phyloP scores from a whole-genome alignment of 2,888 invertebrate species.

The Amiota mariae region DNA sequence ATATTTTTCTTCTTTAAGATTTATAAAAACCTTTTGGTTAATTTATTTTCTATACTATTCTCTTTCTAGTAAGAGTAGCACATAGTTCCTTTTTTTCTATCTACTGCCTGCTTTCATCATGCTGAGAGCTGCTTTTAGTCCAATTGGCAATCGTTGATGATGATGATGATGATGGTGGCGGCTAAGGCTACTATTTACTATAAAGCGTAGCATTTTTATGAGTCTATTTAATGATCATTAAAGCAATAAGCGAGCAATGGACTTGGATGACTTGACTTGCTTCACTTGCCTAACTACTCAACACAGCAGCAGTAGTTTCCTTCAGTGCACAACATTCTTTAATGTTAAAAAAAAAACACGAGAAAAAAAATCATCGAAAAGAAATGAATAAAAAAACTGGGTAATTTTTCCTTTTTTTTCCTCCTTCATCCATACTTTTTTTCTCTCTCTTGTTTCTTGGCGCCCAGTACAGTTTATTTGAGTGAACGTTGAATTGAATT shows the following conservation, averaged over 20 bases:
- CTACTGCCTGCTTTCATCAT: slow-evolving; percentile 51
- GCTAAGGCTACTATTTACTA: neutral
- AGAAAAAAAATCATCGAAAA: too few relatives aligned
- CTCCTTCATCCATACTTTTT: neutral
- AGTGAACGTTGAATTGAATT: neutral
- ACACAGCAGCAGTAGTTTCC: neutral
- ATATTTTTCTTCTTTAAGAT: slow-evolving; percentile 6
- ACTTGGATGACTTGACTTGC: neutral
- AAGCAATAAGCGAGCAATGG: slow-evolving; percentile 37
- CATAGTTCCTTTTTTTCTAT: neutral
- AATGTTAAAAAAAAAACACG: neutral
- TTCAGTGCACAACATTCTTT: neutral
- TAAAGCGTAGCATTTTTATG: slow-evolving; percentile 20
- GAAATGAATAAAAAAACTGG: slow-evolving; percentile 4
- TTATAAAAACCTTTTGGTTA: slow-evolving; percentile 41
- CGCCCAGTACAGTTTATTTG: slow-evolving; percentile 7
- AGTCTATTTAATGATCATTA: slow-evolving; percentile 66
- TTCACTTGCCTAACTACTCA: neutral
- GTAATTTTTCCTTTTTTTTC: slow-evolving; percentile 1
- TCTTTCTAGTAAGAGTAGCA: too few relatives aligned
- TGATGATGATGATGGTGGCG: neutral
- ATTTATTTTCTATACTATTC: neutral
- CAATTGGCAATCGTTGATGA: slow-evolving; percentile 47
- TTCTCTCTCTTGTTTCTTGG: neutral
- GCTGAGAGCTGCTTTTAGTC: slow-evolving; percentile 61